Base-by-base conservation (phyloP, 2,888 invertebrate genomes). In the Corythucha ciliata region DNA sequence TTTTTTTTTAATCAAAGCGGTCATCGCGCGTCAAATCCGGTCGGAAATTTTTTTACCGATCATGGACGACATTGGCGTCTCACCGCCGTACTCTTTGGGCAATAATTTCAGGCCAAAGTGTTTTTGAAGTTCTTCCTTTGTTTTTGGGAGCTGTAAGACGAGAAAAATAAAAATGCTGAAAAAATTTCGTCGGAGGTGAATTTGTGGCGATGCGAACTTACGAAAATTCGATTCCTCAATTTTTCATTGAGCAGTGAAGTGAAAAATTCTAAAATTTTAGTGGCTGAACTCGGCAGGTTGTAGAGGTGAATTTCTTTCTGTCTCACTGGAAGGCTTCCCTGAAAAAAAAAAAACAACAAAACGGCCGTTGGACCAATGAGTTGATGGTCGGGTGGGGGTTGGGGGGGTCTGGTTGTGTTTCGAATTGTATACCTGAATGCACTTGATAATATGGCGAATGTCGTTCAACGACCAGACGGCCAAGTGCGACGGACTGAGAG, bases 401-500 rank as follows among this genome's bases (percentile, higher is more conserved):
- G 29, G 10, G 12, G n/a, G n/a, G n/a, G n/a, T n/a, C n/a, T n/a
- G n/a, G n/a, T n/a, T n/a, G n/a, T n/a, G 4, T 5, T 39, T 39
- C 20, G 6, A 4, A 42, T 22, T 7, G 8, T 8, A 14, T 65
- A 79, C 79, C 72, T 83, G 83, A 61, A 82, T 80, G 80, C 82
- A 83, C 65, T 79, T 79, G 52, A 83, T 70, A 25, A 83, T 68
- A 41, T 78, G 74, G 0, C 76, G 78, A 62, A 83, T 81, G 65
- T 84, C 84, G 58, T 76, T 79, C 5, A 83, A 83, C 2, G 83
- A 83, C 69, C 85, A 84, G 7, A 86, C 70, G 0, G 83, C 83
- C 41, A 85, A 70, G 62, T 83, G 81, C 0, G 83, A 78, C 63
- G 85, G 81, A 58, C 81, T 79, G 56, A 84, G 80, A 0, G 83